These are phyloP conservation scores for Meganola albula DNA, from an alignment of 2,888 invertebrate species.

Conservation along the genomic window DNA sequence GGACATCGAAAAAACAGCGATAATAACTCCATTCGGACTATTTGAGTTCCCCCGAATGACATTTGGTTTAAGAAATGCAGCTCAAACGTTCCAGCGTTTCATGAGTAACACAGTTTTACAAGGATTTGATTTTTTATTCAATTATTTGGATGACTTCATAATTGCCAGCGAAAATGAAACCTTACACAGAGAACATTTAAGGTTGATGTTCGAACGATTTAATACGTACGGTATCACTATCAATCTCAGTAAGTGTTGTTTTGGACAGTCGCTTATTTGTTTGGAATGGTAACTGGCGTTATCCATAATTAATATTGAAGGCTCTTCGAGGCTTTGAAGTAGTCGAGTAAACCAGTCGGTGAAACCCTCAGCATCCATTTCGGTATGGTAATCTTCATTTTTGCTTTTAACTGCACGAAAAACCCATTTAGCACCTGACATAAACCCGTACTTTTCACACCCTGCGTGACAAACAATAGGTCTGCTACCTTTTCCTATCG, in stretches of 20 bases:
- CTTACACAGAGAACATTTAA: too few species aligned
- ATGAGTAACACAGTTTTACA: too few species aligned
- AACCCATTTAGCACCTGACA: slow-evolving; percentile 8
- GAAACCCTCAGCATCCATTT: slow-evolving; percentile 11
- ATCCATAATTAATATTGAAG: slow-evolving; percentile 13
- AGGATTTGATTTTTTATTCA: too few species aligned
- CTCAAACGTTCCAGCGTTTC: slow-evolving; percentile 7
- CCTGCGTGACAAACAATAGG: slow-evolving; percentile 9
- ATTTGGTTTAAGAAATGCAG: neutral
- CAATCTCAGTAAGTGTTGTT: too few species aligned
- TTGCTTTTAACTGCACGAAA: neutral
- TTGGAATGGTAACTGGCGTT: slow-evolving; percentile 14
- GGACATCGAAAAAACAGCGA: slow-evolving; percentile 3
- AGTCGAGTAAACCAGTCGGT: slow-evolving; percentile 11
- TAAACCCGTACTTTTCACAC: slow-evolving; percentile 9
- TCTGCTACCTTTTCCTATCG: slow-evolving; percentile 8
- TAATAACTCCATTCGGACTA: neutral
- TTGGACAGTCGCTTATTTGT: too few species aligned
- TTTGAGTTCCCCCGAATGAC: neutral
- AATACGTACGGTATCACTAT: too few species aligned
- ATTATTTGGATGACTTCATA: too few species aligned
- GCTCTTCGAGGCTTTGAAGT: slow-evolving; percentile 4
- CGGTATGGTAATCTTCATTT: slow-evolving; percentile 12
- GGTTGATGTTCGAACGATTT: too few species aligned
- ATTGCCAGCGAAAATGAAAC: too few species aligned